Conservation (phyloP, 2,797 vertebrate genomes). For the Triplophysa yarkandensis region DNA sequence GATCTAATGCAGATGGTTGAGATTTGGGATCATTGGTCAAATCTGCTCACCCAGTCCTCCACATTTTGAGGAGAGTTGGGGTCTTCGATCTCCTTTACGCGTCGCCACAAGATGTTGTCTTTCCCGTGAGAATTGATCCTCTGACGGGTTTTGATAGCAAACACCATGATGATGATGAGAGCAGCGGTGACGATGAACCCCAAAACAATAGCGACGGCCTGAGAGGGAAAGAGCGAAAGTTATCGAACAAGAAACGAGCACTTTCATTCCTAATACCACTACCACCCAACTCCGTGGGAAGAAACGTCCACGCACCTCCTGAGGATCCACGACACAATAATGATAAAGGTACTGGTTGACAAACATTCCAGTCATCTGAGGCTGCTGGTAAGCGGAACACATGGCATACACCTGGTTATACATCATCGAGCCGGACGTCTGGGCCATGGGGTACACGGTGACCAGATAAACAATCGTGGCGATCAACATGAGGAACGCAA, state of each 20-base stretch:
- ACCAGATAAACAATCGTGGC: constrained; percentile 87
- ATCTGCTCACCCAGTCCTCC: constrained; percentile 86
- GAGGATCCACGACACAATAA: constrained; percentile 91
- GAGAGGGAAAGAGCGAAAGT: constrained; percentile 5
- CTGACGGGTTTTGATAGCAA: constrained; percentile 85
- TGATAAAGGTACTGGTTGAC: constrained; percentile 90
- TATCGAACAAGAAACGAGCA: too few species aligned
- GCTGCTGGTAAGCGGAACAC: constrained; percentile 79
- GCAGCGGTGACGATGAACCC: constrained; percentile 82
- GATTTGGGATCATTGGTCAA: too few species aligned
- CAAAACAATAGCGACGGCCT: constrained; percentile 89
- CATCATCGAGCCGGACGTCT: constrained; percentile 78
- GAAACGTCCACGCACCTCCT: constrained; percentile 78
- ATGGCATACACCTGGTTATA: constrained; percentile 76
- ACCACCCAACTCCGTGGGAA: too few species aligned
- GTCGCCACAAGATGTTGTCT: constrained; percentile 86
- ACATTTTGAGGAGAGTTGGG: constrained; percentile 76
- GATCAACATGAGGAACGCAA: constrained; percentile 82
- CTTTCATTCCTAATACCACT: too few species aligned
- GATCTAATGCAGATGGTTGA: too few species aligned
- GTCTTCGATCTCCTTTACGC: constrained; percentile 70
- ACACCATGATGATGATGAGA: constrained; percentile 86
- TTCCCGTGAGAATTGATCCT: constrained; percentile 81
- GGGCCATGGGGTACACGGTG: constrained; percentile 85
- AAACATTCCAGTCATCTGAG: constrained; percentile 62